These are phyloP conservation scores for Emydura subglobosa DNA, from an alignment of 2,113 vertebrate genomes.

Conservation along the genomic window DNA sequence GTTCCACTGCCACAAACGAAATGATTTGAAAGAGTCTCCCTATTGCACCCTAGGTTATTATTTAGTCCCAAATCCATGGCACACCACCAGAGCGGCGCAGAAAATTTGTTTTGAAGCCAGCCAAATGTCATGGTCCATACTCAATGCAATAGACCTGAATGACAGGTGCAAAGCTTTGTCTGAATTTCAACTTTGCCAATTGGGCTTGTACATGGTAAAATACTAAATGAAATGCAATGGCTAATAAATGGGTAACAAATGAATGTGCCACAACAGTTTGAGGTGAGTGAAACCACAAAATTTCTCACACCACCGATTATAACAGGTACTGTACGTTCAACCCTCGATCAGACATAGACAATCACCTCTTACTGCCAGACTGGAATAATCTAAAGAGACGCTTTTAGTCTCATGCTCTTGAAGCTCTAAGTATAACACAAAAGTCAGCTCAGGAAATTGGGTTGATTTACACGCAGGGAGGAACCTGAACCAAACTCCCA, in stretches of 20 bases:
- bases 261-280: not conserved
- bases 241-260: not conserved
- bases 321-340: not conserved
- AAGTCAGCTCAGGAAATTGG: not conserved
- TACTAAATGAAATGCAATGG: not conserved
- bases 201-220: not conserved
- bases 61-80: not conserved
- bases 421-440: not conserved
- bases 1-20: not conserved
- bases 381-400: not conserved
- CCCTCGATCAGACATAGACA: not conserved
- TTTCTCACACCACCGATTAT: conserved; percentile 10
- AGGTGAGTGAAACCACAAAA: not conserved
- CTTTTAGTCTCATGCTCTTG: not conserved
- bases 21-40: not conserved
- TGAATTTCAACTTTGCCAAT: not conserved
- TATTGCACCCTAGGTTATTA: rapidly evolving
- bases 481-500: not conserved
- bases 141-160: not conserved
- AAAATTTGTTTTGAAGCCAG: not conserved
- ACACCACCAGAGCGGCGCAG: rapidly evolving
- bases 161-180: not conserved
- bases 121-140: not conserved
- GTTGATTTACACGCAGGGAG: not conserved
- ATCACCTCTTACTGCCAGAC: not conserved